Base-by-base conservation (phyloP, 2,113 vertebrate species). In the Gallinago media region DNA sequence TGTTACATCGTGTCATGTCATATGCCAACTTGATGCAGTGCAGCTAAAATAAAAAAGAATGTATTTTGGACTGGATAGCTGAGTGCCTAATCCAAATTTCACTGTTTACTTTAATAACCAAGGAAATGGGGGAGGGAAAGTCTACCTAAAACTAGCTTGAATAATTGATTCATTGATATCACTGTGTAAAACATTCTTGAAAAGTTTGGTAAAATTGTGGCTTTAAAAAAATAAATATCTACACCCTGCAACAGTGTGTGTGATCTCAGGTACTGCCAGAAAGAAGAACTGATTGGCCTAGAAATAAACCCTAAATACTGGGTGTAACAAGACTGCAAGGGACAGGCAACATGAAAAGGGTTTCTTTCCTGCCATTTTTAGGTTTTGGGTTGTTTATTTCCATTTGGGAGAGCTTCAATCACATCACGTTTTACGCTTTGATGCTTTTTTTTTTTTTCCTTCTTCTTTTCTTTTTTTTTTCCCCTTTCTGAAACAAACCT, bases 41-140 rank as follows among this genome's bases (percentile, higher is more conserved):
- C 59, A 77, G 81, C 86, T 82, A 70, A 96, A 94, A 92, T 87
- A 84, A 76, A 62, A 56, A 87, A 90, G 58, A 94, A 85, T 79
- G 71, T 92, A 89, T 96, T 96, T 88, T 94, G 95, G 97, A 94
- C 52, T 79, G 81, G 36, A 83, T 54, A 81, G 44, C 55, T 91
- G 49, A 94, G 92, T 52, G 88, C 63, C 79, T 94, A 84, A 55
- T 91, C 88, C 75, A 94, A 96, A 94, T 75, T 81, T 61, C 1
- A 0, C 55, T 96, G 74, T 80, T 96, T 94, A 95, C 85, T 92
- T 97, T 92, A 79, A 96, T 78, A 95, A 94, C 76, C 47, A 78
- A 95, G 52, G 83, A 95, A 96, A 88, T 87, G 21, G 47, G 49
- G 47, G 58, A 85, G 50, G 73, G 71, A 92, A 95, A 92, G 80